Conservation (phyloP, 1,140 invertebrate species). For the Ruditapes philippinarum region DNA sequence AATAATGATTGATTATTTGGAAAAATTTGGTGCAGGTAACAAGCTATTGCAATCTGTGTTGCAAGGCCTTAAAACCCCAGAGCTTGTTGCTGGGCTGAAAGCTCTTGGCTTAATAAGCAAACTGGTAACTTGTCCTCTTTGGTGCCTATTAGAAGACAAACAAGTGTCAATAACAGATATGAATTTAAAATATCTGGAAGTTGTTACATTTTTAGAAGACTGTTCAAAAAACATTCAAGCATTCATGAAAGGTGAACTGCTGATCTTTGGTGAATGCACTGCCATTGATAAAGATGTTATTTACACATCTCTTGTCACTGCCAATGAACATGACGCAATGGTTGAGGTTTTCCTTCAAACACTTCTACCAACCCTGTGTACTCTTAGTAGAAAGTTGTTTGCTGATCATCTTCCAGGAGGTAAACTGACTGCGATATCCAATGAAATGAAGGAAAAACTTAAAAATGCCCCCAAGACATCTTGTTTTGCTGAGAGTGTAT, state of each 20-base stretch:
- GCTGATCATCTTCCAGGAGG: slow-evolving; percentile 62
- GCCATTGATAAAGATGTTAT: slow-evolving; percentile 26
- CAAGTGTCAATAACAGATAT: slow-evolving; percentile 16
- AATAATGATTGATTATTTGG: slow-evolving; percentile 24
- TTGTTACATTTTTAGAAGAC: slow-evolving; percentile 7
- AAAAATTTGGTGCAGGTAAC: not conserved
- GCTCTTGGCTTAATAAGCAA: not conserved
- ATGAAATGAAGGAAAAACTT: slow-evolving; percentile 35
- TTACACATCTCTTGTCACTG: not conserved
- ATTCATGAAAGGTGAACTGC: slow-evolving; percentile 11
- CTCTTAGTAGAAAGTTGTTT: slow-evolving; percentile 6
- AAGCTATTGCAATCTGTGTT: not conserved
- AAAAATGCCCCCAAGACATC: slow-evolving; percentile 36
- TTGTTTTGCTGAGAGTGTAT: slow-evolving; percentile 43
- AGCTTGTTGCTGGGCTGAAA: slow-evolving; percentile 8
- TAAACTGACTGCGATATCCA: not conserved
- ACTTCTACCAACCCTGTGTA: slow-evolving; percentile 35
- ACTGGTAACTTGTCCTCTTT: slow-evolving; percentile 29
- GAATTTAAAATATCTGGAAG: not conserved
- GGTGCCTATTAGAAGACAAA: slow-evolving; percentile 34
- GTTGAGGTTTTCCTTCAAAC: slow-evolving; percentile 18
- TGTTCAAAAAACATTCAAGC: not conserved
- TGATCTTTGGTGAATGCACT: not conserved
- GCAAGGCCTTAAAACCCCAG: not conserved
- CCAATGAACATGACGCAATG: slow-evolving; percentile 59